Percentiles rank a stretch among this genome's conserved stretches.
Evolutionary conservation across 2,113 vertebrate species (phyloP).

Genomic region (Eurypyga helias): DNA sequence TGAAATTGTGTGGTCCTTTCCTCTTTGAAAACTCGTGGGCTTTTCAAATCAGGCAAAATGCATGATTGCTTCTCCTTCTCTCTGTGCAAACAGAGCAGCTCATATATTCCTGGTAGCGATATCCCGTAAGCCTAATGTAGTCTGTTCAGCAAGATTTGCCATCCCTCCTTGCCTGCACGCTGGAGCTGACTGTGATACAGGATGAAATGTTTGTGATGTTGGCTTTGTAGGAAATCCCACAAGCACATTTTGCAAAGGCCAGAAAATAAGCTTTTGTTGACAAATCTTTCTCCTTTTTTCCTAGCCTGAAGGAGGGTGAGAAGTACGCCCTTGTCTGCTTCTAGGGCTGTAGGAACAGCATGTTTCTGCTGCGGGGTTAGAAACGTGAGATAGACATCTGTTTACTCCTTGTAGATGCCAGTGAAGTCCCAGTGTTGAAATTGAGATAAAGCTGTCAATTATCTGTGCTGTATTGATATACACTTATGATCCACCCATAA

Average conservation of each 20-base stretch:
- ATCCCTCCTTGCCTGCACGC: not conserved
- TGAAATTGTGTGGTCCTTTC: not conserved
- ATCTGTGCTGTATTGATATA: not conserved
- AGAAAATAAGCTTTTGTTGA: not conserved
- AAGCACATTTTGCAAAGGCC: not conserved
- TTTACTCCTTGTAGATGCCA: not conserved
- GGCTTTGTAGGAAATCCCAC: not conserved
- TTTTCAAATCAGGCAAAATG: not conserved
- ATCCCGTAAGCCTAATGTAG: fast-evolving
- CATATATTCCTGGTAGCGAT: not conserved
- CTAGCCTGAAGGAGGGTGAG: not conserved
- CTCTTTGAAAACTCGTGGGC: not conserved
- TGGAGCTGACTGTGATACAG: not conserved
- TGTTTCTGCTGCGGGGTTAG: not conserved
- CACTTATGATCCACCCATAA: not conserved
- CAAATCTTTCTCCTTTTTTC: not conserved
- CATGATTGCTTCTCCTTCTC: not conserved
- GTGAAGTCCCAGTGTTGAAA: constrained; percentile 2
- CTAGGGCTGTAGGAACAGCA: not conserved
- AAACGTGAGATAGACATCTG: not conserved
- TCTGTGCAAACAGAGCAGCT: not conserved
- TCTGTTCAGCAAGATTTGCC: not conserved
- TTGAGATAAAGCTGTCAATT: not conserved
- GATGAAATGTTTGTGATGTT: not conserved
- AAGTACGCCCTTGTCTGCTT: not conserved